These are phyloP conservation scores for Homarus americanus DNA, from an alignment of 1,140 invertebrate genomes.

Conservation along the genomic window DNA sequence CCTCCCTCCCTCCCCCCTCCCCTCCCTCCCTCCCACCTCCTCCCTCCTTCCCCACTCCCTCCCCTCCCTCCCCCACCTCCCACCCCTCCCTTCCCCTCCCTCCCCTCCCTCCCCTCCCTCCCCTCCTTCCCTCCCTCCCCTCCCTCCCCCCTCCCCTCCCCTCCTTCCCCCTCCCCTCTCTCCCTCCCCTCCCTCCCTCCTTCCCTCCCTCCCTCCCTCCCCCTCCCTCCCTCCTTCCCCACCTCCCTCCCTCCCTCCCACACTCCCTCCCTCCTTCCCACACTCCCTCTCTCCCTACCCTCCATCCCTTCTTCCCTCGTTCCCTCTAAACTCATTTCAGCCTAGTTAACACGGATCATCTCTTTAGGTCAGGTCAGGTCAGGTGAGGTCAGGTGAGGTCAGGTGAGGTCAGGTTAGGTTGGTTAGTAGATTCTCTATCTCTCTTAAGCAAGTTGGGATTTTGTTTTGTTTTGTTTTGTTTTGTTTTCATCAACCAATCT, in stretches of 20 bases:
- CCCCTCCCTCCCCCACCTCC: not conserved
- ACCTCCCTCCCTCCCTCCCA: not conserved
- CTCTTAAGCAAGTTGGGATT: too few relatives aligned
- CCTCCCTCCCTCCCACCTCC: not conserved
- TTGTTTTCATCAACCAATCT: too few relatives aligned
- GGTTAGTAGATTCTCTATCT: too few relatives aligned
- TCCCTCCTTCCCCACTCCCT: not conserved
- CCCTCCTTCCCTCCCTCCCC: not conserved
- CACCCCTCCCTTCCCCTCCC: not conserved
- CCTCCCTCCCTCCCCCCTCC: not conserved
- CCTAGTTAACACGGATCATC: too few relatives aligned
- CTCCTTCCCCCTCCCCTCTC: not conserved
- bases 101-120: not conserved
- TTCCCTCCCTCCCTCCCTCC: not conserved
- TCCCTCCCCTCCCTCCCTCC: not conserved
- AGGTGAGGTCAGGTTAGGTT: too few relatives aligned
- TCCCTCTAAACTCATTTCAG: too few relatives aligned
- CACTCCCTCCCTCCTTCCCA: not conserved
- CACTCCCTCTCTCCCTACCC: not conserved
- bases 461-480: too few relatives aligned
- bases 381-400: too few relatives aligned
- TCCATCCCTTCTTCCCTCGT: not conserved
- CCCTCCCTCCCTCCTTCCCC: slow-evolving; percentile 5
- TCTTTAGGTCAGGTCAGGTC: too few relatives aligned
- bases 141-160: not conserved